phyloP scores from a whole-genome alignment of 2,113 vertebrate species.

The Corythoichthys haematopterus region DNA sequence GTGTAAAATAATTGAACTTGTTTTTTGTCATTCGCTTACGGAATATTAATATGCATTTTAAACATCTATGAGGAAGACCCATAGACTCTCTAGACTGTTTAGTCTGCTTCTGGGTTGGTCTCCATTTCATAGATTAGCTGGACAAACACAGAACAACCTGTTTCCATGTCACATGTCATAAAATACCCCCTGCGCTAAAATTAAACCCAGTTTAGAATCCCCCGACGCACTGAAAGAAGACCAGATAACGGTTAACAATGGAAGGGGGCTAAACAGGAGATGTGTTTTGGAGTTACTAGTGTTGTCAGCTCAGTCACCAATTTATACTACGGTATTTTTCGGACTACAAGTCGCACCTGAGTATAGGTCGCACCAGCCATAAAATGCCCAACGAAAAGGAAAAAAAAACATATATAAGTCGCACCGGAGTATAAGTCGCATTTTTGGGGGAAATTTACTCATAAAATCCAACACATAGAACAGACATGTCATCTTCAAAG shows the following conservation, averaged over 20 bases:
- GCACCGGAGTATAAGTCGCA: too few relatives aligned
- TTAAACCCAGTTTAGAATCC: constrained; percentile 38
- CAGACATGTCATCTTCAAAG: too few relatives aligned
- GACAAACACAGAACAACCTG: constrained; percentile 29
- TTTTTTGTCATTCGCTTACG: neutral
- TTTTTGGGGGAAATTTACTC: too few relatives aligned
- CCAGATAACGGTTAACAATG: neutral
- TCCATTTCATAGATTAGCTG: constrained; percentile 27
- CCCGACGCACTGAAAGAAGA: constrained; percentile 8
- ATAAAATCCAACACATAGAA: too few relatives aligned
- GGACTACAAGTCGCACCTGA: too few relatives aligned
- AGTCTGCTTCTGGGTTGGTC: constrained; percentile 9
- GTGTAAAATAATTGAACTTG: neutral
- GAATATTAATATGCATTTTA: constrained; percentile 10
- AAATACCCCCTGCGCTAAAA: constrained; percentile 44
- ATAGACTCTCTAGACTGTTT: neutral
- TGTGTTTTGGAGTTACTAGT: neutral
- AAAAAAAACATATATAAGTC: too few relatives aligned
- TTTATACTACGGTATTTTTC: neutral
- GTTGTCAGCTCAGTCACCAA: neutral
- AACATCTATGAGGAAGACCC: neutral
- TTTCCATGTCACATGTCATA: constrained; percentile 35
- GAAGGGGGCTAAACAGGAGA: constrained; percentile 2
- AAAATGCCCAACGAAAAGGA: too few relatives aligned
- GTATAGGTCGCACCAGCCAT: too few relatives aligned